A percentile compares a stretch with the other conserved stretches of the same genome.
Conservation (phyloP, 2,888 invertebrate species). For the Brenthis ino region DNA sequence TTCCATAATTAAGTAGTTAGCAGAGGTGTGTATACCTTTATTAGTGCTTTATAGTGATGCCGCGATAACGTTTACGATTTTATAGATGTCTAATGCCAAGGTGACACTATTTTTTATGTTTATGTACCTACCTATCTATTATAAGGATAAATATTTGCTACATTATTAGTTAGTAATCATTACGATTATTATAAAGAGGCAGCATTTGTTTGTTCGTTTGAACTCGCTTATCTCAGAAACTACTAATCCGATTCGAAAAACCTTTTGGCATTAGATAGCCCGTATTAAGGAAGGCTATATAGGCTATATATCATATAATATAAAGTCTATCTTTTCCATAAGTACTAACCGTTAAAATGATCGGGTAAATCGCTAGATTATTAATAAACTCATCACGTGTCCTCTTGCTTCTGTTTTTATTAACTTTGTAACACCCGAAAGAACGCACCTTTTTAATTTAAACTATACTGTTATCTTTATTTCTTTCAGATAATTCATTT, state of each 20-base stretch:
- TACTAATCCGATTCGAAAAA: too few relatives aligned
- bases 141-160: conserved; percentile 2
- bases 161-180: neutral
- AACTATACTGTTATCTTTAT: too few relatives aligned
- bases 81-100: conserved; percentile 39
- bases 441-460: too few relatives aligned
- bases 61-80: conserved; percentile 21
- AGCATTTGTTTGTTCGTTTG: too few relatives aligned
- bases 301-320: too few relatives aligned
- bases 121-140: conserved; percentile 7
- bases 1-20: conserved; percentile 24
- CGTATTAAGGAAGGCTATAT: too few relatives aligned
- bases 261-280: too few relatives aligned
- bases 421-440: neutral
- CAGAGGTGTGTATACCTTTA: conserved; percentile 22
- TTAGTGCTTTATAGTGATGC: conserved; percentile 24
- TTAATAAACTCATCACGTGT: neutral
- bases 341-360: too few relatives aligned
- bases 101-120: conserved; percentile 20
- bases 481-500: neutral
- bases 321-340: too few relatives aligned
- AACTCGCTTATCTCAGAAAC: too few relatives aligned
- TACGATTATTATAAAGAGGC: neutral
- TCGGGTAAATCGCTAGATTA: too few relatives aligned
- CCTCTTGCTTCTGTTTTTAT: too few relatives aligned